Conservation (phyloP, 2,113 vertebrate genomes). For the Grantiella picta region DNA sequence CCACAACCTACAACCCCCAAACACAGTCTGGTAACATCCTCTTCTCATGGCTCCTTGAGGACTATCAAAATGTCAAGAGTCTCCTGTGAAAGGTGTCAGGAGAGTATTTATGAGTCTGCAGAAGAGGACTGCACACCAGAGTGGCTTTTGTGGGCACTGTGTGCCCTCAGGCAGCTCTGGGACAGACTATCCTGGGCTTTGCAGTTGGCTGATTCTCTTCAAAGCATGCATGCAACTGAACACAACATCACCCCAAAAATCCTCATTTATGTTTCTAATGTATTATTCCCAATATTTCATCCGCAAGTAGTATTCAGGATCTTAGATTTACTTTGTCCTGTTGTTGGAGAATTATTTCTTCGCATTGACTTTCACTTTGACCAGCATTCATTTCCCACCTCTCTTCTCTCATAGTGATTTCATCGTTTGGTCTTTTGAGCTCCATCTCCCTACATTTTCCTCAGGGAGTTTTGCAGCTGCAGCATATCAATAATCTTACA, state of each 20-base stretch:
- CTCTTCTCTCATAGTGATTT: background rate
- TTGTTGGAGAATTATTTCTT: background rate
- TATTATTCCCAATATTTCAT: background rate
- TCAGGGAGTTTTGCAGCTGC: background rate
- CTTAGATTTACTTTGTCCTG: background rate
- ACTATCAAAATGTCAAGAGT: background rate
- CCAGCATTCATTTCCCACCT: background rate
- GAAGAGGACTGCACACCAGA: background rate
- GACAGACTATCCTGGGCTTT: background rate
- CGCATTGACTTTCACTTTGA: background rate
- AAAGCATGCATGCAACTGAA: background rate
- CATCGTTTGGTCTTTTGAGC: background rate
- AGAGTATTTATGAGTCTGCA: background rate
- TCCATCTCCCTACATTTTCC: background rate
- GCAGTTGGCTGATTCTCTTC: background rate
- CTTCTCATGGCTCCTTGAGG: background rate
- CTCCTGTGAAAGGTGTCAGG: background rate
- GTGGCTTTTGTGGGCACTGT: background rate
- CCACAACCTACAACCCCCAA: background rate
- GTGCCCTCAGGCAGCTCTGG: background rate
- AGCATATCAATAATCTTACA: background rate
- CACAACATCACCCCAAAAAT: background rate
- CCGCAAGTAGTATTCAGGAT: background rate
- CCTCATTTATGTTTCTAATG: background rate
- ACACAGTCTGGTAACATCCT: background rate